A percentile compares a stretch with the other conserved stretches of the same genome.
Evolutionary conservation across 2,888 invertebrate species (phyloP).

Genomic region (Kryphioiulus occultus): DNA sequence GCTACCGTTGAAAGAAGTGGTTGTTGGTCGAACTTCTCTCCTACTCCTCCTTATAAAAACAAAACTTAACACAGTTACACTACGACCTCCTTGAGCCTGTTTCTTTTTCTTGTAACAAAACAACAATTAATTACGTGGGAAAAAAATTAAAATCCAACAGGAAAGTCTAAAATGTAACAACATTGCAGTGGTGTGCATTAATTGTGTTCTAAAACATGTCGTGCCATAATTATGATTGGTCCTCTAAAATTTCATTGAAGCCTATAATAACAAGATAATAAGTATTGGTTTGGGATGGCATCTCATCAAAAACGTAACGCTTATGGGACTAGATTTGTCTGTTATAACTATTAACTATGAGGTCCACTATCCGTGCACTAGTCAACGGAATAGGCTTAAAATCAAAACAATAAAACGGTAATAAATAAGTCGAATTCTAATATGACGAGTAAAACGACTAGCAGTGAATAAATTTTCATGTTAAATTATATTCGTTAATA

Average conservation of each 20-base stretch:
- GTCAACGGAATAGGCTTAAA: neutral
- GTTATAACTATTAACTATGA: slow-evolving; percentile 39
- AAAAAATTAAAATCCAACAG: slow-evolving; percentile 24
- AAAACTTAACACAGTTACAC: slow-evolving; percentile 32
- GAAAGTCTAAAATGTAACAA: slow-evolving; percentile 26
- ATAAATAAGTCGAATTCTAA: neutral
- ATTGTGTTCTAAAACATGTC: slow-evolving; percentile 32
- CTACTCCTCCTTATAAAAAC: neutral
- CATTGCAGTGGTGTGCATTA: slow-evolving; percentile 25
- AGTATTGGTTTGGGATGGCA: slow-evolving; percentile 33
- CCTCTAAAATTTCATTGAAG: slow-evolving; percentile 22
- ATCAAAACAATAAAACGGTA: neutral
- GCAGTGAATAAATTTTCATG: neutral
- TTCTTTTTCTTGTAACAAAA: slow-evolving; percentile 22
- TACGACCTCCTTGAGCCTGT: slow-evolving; percentile 10
- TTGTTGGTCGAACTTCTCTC: neutral
- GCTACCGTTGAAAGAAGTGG: neutral
- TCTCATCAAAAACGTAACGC: slow-evolving; percentile 21
- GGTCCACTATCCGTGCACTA: slow-evolving; percentile 33
- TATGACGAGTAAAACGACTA: slow-evolving; percentile 11
- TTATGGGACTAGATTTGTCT: slow-evolving; percentile 21
- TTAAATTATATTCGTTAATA: neutral
- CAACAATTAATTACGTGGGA: slow-evolving; percentile 22
- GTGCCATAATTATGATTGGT: slow-evolving; percentile 39
- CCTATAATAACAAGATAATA: slow-evolving; percentile 39